Conservation (phyloP, 2,797 vertebrate genomes). For the Synanceia verrucosa region DNA sequence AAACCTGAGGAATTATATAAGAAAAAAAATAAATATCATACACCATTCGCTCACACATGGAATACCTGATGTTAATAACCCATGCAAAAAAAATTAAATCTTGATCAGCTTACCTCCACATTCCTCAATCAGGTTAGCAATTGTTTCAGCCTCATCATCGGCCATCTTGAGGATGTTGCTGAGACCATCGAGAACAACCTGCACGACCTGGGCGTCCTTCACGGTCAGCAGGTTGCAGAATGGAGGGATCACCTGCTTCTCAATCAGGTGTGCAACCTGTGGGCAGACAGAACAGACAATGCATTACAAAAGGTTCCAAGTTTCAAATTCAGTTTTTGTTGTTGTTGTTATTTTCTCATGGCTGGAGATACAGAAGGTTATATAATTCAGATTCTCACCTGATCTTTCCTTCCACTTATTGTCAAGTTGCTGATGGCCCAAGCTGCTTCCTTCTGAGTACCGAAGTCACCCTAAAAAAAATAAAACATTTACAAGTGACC, state of each 20-base stretch:
- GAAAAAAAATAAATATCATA: not conserved
- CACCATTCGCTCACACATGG: not conserved
- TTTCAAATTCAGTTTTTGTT: not conserved
- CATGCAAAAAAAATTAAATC: no score
- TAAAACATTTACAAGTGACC: slow-evolving; percentile 12
- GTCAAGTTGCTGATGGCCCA: slow-evolving; percentile 99
- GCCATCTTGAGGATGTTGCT: slow-evolving; percentile 99
- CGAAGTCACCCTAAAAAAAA: slow-evolving; percentile 92
- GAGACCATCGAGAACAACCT: slow-evolving; percentile 97
- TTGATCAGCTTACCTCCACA: slow-evolving; percentile 88
- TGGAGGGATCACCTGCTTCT: slow-evolving; percentile 97
- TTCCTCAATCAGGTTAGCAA: slow-evolving; percentile 98
- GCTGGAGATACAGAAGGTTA: not conserved
- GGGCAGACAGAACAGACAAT: not conserved
- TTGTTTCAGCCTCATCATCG: slow-evolving; percentile 96
- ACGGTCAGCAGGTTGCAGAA: slow-evolving; percentile 98
- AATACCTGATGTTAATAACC: not conserved
- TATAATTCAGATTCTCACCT: slow-evolving; percentile 77
- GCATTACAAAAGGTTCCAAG: not conserved
- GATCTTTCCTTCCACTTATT: slow-evolving; percentile 98
- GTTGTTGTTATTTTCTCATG: not conserved
- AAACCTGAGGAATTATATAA: slow-evolving; percentile 87
- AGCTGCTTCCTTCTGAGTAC: slow-evolving; percentile 98
- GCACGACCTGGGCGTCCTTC: slow-evolving; percentile 98
- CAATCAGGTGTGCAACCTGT: slow-evolving; percentile 97